Evolutionary conservation across 2,113 vertebrate genomes (phyloP).

Genomic region (Scomber japonicus): DNA sequence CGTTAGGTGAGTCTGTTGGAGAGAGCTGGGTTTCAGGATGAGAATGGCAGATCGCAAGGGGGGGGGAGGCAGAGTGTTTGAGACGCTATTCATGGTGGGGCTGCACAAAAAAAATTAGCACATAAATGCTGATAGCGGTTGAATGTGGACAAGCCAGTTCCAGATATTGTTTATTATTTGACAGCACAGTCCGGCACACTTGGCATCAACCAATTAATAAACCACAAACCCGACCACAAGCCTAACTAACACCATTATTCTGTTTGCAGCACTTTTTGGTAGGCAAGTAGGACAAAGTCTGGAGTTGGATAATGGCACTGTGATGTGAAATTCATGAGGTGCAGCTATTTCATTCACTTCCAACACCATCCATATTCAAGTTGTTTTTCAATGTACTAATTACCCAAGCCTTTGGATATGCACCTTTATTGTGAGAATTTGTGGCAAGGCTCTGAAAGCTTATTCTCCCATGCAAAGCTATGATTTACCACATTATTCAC

Average conservation of each 20-base stretch:
- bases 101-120: not conserved
- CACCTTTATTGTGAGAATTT: not conserved
- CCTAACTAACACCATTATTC: not conserved
- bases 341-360: not conserved
- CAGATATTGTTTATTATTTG: constrained; percentile 7
- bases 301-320: not conserved
- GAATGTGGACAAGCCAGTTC: not conserved
- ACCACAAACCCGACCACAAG: not conserved
- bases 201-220: not conserved
- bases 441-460: not conserved
- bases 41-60: not conserved
- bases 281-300: not conserved
- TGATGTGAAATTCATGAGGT: constrained; percentile 18
- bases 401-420: not conserved
- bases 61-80: not conserved
- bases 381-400: constrained; percentile 8
- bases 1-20: not conserved
- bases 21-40: not conserved
- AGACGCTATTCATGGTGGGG: not conserved
- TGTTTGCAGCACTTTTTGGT: not conserved
- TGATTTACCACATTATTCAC: not conserved
- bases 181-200: not conserved
- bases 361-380: not conserved
- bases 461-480: not conserved
- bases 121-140: not conserved